phyloP scores from a whole-genome alignment of 2,113 vertebrate species.

The Spermophilus dauricus region DNA sequence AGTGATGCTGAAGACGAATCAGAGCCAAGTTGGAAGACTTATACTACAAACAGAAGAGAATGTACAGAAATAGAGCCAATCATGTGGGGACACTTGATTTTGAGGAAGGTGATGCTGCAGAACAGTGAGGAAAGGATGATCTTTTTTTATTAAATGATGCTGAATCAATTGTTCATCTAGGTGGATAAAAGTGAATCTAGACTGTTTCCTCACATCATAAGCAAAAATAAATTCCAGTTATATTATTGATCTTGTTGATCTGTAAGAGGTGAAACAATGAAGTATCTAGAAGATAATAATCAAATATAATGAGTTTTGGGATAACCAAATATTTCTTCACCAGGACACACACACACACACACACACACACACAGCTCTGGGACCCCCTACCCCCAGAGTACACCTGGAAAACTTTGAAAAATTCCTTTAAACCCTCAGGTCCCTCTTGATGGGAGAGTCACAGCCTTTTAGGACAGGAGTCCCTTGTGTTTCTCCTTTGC shows the following conservation, averaged over 20 bases:
- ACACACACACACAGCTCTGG: too few species aligned
- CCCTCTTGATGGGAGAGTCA: too few species aligned
- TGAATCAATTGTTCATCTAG: background rate
- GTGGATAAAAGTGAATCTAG: background rate
- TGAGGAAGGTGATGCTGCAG: background rate
- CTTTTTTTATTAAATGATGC: background rate
- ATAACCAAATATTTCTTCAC: conserved; percentile 2
- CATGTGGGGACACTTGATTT: background rate
- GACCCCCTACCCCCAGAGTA: too few species aligned
- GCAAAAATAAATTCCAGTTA: conserved; percentile 8
- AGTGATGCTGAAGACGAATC: background rate
- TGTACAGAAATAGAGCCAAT: background rate
- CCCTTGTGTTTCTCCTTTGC: too few species aligned
- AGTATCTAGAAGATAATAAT: background rate
- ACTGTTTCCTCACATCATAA: background rate
- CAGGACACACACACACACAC: background rate
- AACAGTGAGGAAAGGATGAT: background rate
- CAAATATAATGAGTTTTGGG: background rate
- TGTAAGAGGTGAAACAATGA: background rate
- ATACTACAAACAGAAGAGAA: background rate
- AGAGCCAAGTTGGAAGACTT: background rate
- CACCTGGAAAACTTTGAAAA: too few species aligned
- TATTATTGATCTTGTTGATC: background rate
- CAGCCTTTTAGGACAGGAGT: too few species aligned
- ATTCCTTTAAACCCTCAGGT: too few species aligned